A percentile compares a stretch with the other conserved stretches of the same genome.
These are phyloP conservation scores for Chaenogobius annularis DNA, from an alignment of 2,113 vertebrate species.

Conservation along the genomic window DNA sequence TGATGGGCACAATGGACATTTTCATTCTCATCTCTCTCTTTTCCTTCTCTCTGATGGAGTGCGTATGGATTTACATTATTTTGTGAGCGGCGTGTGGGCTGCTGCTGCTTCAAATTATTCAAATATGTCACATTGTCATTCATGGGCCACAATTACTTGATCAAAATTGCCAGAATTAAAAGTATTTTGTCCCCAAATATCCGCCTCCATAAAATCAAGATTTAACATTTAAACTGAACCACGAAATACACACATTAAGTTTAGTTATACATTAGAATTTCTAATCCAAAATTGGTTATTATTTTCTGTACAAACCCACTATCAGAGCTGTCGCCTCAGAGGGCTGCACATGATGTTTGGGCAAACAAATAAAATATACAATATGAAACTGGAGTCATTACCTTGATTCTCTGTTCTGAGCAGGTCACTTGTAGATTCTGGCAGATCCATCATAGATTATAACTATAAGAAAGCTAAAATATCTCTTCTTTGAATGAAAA, in stretches of 20 bases:
- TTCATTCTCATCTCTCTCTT: slow-evolving; percentile 45
- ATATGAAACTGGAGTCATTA: too few species aligned
- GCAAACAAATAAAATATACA: too few species aligned
- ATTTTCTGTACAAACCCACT: too few species aligned
- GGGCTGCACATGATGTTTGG: too few species aligned
- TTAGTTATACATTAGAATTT: neutral
- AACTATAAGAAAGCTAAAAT: too few species aligned
- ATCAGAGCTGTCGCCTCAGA: too few species aligned
- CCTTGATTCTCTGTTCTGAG: too few species aligned
- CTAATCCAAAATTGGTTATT: too few species aligned
- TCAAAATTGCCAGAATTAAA: neutral
- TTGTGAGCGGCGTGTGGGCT: slow-evolving; percentile 18
- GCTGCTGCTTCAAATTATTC: slow-evolving; percentile 8
- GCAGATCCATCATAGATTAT: too few species aligned
- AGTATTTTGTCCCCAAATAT: slow-evolving; percentile 33
- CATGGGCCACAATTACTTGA: neutral
- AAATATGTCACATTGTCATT: slow-evolving; percentile 13
- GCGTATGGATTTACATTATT: slow-evolving; percentile 46
- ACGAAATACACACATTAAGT: neutral
- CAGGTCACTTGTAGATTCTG: too few species aligned
- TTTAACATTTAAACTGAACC: neutral
- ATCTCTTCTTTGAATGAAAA: too few species aligned
- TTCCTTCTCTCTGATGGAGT: slow-evolving; percentile 24
- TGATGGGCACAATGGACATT: slow-evolving; percentile 62
- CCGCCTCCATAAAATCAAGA: slow-evolving; percentile 46